Conservation (phyloP, 2,888 invertebrate species). For the Morpho helenor region DNA sequence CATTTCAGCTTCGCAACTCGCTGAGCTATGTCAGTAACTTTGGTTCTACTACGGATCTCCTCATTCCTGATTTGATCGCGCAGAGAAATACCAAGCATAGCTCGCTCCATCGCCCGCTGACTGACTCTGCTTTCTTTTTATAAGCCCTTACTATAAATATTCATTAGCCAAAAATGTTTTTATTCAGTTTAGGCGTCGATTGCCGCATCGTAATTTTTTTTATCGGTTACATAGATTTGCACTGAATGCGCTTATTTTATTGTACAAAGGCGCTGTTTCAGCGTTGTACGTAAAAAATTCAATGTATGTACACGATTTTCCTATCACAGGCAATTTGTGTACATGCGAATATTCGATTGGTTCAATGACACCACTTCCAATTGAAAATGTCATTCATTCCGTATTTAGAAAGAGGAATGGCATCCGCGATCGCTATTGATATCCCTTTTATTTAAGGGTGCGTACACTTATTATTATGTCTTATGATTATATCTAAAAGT, state of each 20-base stretch:
- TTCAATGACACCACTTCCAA: conserved; percentile 29
- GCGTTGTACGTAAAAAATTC: conserved; percentile 24
- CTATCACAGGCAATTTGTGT: conserved; percentile 28
- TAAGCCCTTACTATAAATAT: too few relatives aligned
- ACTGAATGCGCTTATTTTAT: conserved; percentile 36
- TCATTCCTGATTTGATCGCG: too few relatives aligned
- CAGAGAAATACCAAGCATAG: too few relatives aligned
- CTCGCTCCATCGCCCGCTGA: too few relatives aligned
- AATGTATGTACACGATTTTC: conserved; percentile 33
- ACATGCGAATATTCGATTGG: conserved; percentile 28
- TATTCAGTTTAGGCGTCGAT: too few relatives aligned
- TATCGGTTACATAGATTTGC: conserved; percentile 42
- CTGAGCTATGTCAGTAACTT: too few relatives aligned
- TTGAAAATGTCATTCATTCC: conserved; percentile 29
- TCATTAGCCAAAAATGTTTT: too few relatives aligned
- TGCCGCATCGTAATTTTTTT: conserved; percentile 40
- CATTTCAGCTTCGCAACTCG: too few relatives aligned
- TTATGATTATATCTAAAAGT: too few relatives aligned
- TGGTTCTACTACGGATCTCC: too few relatives aligned
- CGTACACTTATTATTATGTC: not conserved
- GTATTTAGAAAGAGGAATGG: conserved; percentile 34
- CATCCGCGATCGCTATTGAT: conserved; percentile 14
- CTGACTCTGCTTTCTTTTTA: too few relatives aligned
- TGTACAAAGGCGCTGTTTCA: conserved; percentile 17
- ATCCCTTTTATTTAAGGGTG: conserved; percentile 6